Evolutionary conservation across 2,888 invertebrate genomes (phyloP).

Genomic region (Aspidiotus rigidus): DNA sequence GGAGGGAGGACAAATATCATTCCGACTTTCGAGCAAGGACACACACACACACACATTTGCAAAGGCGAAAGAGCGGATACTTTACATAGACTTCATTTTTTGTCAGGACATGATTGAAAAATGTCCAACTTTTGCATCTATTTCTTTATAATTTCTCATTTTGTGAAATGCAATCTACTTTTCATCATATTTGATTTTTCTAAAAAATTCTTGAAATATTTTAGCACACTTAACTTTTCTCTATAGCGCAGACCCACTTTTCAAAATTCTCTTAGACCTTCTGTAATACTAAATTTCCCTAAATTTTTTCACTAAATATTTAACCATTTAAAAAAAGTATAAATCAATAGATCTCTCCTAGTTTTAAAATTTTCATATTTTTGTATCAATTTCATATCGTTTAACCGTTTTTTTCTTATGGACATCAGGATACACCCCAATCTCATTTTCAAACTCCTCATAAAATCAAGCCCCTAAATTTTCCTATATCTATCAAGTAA

Average conservation of each 20-base stretch:
- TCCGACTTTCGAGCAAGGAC: no score
- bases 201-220: constrained; percentile 8
- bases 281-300: neutral
- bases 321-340: no score
- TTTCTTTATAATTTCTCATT: constrained; percentile 9
- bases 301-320: constrained; percentile 5
- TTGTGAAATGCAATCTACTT: constrained; percentile 11
- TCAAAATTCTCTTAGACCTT: constrained; percentile 4
- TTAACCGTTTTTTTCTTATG: no score
- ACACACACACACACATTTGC: no score
- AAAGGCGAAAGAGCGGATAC: no score
- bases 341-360: no score
- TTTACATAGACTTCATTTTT: neutral
- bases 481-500: constrained; percentile 1
- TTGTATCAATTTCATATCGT: no score
- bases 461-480: neutral
- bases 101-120: constrained; percentile 6
- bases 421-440: no score
- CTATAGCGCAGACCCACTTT: constrained; percentile 9
- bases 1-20: no score
- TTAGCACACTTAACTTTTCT: constrained; percentile 7
- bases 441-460: neutral
- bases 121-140: constrained; percentile 5
- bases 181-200: constrained; percentile 4
- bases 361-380: no score